These are phyloP conservation scores for Choreutis nemorana DNA, from an alignment of 2,888 invertebrate species.

Conservation along the genomic window DNA sequence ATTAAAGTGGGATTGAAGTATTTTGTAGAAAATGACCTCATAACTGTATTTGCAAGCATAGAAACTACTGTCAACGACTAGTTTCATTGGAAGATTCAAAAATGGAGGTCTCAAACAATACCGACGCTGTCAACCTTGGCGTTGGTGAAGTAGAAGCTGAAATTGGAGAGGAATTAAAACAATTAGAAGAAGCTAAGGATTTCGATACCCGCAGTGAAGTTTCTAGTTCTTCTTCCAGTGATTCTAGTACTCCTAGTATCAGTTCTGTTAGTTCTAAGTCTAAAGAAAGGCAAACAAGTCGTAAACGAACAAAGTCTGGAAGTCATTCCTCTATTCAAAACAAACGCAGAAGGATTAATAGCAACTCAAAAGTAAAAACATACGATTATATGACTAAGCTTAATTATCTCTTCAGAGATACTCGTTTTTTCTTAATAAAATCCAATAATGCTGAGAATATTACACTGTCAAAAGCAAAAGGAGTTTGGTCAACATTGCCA, in stretches of 20 bases:
- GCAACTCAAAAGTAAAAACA: constrained; percentile 65
- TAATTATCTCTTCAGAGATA: constrained; percentile 93
- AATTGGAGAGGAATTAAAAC: constrained; percentile 82
- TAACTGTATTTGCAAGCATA: no score
- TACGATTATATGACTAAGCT: constrained; percentile 89
- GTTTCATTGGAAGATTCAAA: constrained; percentile 18
- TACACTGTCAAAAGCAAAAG: constrained; percentile 91
- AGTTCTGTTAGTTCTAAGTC: constrained; percentile 79
- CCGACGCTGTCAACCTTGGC: constrained; percentile 71
- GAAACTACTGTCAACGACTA: no score
- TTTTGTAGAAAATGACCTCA: no score
- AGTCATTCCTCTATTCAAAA: constrained; percentile 46
- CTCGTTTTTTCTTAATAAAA: constrained; percentile 95
- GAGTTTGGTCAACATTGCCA: constrained; percentile 97
- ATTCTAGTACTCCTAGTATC: constrained; percentile 77
- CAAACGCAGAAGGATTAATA: constrained; percentile 38
- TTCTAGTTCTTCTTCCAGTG: constrained; percentile 80
- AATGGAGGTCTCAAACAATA: constrained; percentile 62
- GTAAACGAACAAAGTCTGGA: constrained; percentile 60
- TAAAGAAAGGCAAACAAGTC: constrained; percentile 63
- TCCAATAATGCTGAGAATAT: constrained; percentile 98
- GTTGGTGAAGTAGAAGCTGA: constrained; percentile 74
- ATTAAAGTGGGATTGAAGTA: no score
- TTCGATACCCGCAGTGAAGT: constrained; percentile 91
- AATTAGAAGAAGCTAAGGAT: constrained; percentile 75